A percentile compares a stretch with the other conserved stretches of the same genome.
phyloP scores from a whole-genome alignment of 2,113 vertebrate genomes.

The Cyrtonyx montezumae region DNA sequence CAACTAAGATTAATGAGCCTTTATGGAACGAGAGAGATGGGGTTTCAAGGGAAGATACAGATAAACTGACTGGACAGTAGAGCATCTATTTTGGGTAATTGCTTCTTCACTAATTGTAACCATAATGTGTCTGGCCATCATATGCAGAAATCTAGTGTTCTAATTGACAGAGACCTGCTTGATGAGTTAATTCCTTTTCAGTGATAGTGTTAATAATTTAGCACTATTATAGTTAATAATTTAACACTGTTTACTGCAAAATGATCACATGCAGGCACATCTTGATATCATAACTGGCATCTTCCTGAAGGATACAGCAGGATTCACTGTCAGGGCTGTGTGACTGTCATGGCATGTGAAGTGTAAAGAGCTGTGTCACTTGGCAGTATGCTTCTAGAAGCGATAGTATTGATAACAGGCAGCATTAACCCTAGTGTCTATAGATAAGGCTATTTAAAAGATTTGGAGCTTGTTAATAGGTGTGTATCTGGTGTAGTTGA shows the following conservation, averaged over 20 bases:
- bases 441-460: neutral
- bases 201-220: neutral
- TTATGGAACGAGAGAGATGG: neutral
- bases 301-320: neutral
- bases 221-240: neutral
- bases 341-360: neutral
- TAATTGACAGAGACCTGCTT: neutral
- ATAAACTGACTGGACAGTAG: neutral
- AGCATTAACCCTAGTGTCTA: neutral
- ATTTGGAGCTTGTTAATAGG: neutral
- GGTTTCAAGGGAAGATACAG: neutral
- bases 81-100: neutral
- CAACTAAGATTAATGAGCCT: neutral
- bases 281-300: neutral
- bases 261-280: neutral
- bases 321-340: neutral
- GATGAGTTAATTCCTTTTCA: neutral
- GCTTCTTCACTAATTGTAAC: neutral
- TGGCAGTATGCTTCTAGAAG: neutral
- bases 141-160: neutral
- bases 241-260: neutral
- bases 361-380: neutral
- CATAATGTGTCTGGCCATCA: neutral
- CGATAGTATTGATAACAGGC: neutral
- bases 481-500: neutral